These are phyloP conservation scores for Calephelis virginiensis DNA, from an alignment of 1,140 invertebrate genomes.

Conservation along the genomic window DNA sequence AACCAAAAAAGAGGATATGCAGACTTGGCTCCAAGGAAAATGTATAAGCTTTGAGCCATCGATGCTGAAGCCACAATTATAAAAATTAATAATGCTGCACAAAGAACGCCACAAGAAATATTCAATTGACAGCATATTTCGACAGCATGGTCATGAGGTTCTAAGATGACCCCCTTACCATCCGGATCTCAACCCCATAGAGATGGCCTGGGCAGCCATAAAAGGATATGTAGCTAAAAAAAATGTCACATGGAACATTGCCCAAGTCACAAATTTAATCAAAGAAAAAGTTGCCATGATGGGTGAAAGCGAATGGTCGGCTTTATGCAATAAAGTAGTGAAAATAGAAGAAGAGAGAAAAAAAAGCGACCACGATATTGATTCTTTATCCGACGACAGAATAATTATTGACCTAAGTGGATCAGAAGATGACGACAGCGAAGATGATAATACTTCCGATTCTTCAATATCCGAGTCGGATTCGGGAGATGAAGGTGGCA, in stretches of 20 bases:
- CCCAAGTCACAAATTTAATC: no score
- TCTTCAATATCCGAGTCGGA: no score
- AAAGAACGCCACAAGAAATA: conserved; percentile 2
- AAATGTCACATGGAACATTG: background rate
- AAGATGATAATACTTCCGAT: conserved; percentile 1
- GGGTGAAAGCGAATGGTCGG: no score
- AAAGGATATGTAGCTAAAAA: conserved; percentile 5
- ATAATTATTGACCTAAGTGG: no score
- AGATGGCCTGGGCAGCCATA: no score
- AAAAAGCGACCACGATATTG: no score
- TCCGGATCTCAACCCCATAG: no score
- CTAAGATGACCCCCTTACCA: background rate
- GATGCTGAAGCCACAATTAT: conserved; percentile 4
- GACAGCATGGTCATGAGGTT: no score
- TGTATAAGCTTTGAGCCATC: background rate
- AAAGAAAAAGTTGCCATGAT: no score
- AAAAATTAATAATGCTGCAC: conserved; percentile 3
- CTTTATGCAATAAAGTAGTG: background rate
- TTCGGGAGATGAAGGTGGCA: no score
- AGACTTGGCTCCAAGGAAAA: background rate
- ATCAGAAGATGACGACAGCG: conserved; percentile 7
- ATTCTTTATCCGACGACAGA: no score
- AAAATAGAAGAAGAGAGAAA: no score
- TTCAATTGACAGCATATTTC: background rate
- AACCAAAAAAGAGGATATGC: conserved; percentile 1